Base-by-base conservation (phyloP, 2,797 vertebrate species). In the Tenualosa ilisha region DNA sequence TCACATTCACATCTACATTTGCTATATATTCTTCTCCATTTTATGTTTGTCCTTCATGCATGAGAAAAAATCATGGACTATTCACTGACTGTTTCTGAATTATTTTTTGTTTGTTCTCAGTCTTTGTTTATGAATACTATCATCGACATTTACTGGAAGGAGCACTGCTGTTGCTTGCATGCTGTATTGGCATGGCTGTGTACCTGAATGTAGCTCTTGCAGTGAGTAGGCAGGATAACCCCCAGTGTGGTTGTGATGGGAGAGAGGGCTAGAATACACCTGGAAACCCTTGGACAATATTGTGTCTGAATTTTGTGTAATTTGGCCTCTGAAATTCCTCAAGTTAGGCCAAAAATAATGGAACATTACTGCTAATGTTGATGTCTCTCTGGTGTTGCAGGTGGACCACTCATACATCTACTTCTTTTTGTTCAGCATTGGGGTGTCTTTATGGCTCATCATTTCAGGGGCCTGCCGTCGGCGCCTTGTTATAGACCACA, bases 401-500 rank as follows among this genome's bases (percentile, higher is more conserved):
- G 6, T 6, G 13, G 17, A 7, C 40, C 37, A 43, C 3, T 79
- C 72, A 6, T 79, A 7, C 17, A 79, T 7, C 72, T 20, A 15
- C 37, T 79, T 79, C 37, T 46, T 79, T 20, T 6, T 79, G 72
- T 79, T 79, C 72, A 46, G 72, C 72, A 43, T 17, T 17, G 72
- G 40, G 40, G 17, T 79, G 40, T 20, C 72, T 13, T 22, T 79
- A 6, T 79, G 72, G 37, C 72, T 79, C 40, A 43, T 79, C 7
- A 7, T 40, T 15, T 79, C 72, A 43, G 72, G 72, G 20, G 37
- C 40, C 40, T 79, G 17, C 72, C 72, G 72, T 6, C 40, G 72
- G 40, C 79, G 81, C 22, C 59, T 86, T 31, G 79, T 84, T 61
- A 72, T 86, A 4, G 86, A 86, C 82, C 81, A 84, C 50, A 54